phyloP scores from a whole-genome alignment of 2,113 vertebrate genomes.

The Mirza zaza region DNA sequence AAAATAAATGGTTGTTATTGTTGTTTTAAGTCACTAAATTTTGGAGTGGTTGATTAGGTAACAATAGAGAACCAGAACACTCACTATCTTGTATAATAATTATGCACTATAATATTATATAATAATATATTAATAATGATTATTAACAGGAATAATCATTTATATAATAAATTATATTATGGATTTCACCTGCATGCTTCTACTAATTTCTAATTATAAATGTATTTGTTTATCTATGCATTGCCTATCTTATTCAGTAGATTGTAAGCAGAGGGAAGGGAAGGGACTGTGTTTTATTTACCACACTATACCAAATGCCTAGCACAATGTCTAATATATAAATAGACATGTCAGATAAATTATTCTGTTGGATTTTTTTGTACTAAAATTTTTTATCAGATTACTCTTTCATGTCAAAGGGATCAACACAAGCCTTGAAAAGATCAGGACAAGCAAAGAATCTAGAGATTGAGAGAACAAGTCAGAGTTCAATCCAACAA shows the following conservation, averaged over 20 bases:
- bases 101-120: background rate
- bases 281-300: background rate
- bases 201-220: background rate
- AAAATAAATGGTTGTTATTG: background rate
- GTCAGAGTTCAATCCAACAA: background rate
- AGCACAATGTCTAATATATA: background rate
- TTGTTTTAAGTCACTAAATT: conserved; percentile 21
- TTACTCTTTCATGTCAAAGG: background rate
- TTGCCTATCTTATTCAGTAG: background rate
- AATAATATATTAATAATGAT: background rate
- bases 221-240: background rate
- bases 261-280: background rate
- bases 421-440: background rate
- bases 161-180: background rate
- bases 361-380: background rate
- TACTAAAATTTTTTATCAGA: conserved; percentile 22
- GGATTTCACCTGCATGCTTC: background rate
- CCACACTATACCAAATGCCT: background rate
- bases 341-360: background rate
- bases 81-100: background rate
- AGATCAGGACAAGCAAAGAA: background rate
- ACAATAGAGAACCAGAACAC: background rate
- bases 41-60: background rate
- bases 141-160: background rate
- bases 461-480: background rate